Conservation (phyloP, 2,888 invertebrate genomes). For the Dynastes hyllus region DNA sequence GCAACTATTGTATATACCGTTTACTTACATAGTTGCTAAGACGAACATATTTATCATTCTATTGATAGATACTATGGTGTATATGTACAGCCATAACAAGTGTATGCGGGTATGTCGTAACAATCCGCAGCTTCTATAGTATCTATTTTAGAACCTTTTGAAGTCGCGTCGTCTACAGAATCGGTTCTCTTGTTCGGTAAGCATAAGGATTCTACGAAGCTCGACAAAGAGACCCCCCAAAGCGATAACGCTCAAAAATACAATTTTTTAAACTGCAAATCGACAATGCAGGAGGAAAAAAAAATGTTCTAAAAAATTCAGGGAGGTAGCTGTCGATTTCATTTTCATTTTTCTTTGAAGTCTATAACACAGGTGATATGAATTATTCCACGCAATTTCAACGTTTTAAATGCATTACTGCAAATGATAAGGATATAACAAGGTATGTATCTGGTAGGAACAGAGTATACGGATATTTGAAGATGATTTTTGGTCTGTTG, state of each 20-base stretch:
- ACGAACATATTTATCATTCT: not conserved
- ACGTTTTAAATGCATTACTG: too few species aligned
- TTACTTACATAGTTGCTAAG: too few species aligned
- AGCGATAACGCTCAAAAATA: conserved; percentile 25
- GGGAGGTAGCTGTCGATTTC: not conserved
- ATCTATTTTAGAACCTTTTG: conserved; percentile 31
- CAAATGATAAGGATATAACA: too few species aligned
- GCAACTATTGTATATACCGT: too few species aligned
- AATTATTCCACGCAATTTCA: too few species aligned
- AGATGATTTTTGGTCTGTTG: too few species aligned
- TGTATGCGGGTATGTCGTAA: not conserved
- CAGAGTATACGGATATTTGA: too few species aligned
- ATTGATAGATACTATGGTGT: not conserved
- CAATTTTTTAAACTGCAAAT: conserved; percentile 44
- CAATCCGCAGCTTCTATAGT: not conserved
- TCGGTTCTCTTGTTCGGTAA: conserved; percentile 1
- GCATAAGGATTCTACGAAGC: conserved; percentile 31
- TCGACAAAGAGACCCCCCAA: conserved; percentile 14
- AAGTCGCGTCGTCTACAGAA: not conserved
- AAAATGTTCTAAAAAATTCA: not conserved
- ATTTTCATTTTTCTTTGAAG: conserved; percentile 14
- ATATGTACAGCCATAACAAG: not conserved
- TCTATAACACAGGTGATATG: not conserved
- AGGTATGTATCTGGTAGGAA: too few species aligned
- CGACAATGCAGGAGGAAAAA: not conserved